Evolutionary conservation across 2,797 vertebrate species (phyloP).

Genomic region (Podarcis siculus): DNA sequence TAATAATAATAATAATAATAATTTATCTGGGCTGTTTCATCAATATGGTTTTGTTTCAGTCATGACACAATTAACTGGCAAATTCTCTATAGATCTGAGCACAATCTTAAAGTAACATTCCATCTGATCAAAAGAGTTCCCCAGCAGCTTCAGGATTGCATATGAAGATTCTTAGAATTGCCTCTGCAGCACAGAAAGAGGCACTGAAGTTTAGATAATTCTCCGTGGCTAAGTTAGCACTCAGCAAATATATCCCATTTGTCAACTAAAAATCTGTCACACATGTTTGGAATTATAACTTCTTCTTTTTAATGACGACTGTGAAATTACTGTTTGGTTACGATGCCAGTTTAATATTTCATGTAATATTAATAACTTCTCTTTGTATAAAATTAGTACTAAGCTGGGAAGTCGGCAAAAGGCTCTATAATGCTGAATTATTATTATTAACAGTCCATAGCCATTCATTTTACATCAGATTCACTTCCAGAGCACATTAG

Average conservation of each 20-base stretch:
- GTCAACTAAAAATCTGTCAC: conserved; percentile 3
- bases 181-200: conserved; percentile 29
- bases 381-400: conserved; percentile 50
- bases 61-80: not conserved
- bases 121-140: not conserved
- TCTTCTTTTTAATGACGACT: conserved; percentile 43
- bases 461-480: conserved; percentile 25
- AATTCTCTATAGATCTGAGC: conserved; percentile 43
- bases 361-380: conserved; percentile 52
- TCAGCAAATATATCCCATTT: conserved; percentile 35
- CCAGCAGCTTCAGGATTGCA: not conserved
- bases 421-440: conserved; percentile 43
- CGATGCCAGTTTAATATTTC: conserved; percentile 56
- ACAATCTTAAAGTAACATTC: not conserved
- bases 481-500: conserved; percentile 6
- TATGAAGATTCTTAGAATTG: not conserved
- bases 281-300: conserved; percentile 23
- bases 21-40: not conserved
- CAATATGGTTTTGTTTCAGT: not conserved
- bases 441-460: conserved; percentile 28
- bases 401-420: conserved; percentile 38
- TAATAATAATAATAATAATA: too few relatives aligned
- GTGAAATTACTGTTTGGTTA: conserved; percentile 50
- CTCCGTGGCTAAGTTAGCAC: conserved; percentile 26
- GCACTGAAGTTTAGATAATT: conserved; percentile 39